phyloP scores from a whole-genome alignment of 2,888 invertebrate genomes.

The Kryphioiulus occultus region DNA sequence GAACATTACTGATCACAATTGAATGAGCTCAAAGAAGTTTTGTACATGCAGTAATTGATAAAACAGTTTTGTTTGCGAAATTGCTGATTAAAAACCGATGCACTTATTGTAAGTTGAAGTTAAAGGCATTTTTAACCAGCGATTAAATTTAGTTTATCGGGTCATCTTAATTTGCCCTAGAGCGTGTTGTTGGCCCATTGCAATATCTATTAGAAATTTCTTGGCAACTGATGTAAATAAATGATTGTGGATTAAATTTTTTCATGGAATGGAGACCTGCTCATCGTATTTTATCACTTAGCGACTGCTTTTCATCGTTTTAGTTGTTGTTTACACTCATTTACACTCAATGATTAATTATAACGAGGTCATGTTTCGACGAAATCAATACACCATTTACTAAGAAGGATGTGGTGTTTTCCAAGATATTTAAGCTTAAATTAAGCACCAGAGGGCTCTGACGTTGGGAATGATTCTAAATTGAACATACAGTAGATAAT shows the following conservation, averaged over 20 bases:
- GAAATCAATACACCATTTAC: neutral
- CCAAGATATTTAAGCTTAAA: neutral
- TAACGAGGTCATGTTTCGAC: neutral
- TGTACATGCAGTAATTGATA: no score
- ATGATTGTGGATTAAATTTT: neutral
- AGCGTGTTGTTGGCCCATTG: neutral
- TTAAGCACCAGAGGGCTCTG: neutral
- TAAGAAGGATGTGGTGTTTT: neutral
- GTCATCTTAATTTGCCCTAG: neutral
- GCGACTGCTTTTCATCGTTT: neutral
- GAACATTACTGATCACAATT: no score
- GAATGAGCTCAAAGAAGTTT: no score
- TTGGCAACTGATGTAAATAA: neutral
- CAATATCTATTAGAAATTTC: neutral
- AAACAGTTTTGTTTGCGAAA: no score
- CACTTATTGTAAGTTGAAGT: no score
- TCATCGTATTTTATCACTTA: neutral
- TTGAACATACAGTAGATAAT: neutral
- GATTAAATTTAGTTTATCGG: neutral
- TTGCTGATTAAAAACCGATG: no score
- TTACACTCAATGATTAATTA: neutral
- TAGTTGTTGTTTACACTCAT: neutral
- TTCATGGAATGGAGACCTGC: neutral
- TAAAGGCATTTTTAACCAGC: neutral
- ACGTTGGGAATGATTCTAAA: neutral